A percentile compares a stretch with the other conserved stretches of the same genome.
These are phyloP conservation scores for Ips nitidus DNA, from an alignment of 1,140 invertebrate species.

Conservation along the genomic window DNA sequence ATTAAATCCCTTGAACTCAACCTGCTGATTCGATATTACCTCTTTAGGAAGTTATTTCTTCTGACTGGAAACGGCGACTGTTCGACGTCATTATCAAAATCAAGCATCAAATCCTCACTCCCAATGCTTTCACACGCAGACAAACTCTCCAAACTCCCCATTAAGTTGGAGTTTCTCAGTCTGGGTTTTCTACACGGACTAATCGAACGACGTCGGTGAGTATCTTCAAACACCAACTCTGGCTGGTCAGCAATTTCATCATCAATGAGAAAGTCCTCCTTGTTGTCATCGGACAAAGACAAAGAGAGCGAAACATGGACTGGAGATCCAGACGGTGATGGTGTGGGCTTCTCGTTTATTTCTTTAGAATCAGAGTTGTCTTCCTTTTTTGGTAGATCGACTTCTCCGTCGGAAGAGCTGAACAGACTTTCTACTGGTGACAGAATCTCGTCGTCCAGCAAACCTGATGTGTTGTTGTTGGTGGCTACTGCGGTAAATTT, in stretches of 20 bases:
- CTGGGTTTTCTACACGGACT: too few relatives aligned
- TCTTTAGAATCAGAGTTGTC: slow-evolving; percentile 49
- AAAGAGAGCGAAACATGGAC: slow-evolving; percentile 76
- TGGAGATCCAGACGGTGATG: slow-evolving; percentile 64
- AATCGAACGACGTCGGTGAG: too few relatives aligned
- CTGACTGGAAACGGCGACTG: too few relatives aligned
- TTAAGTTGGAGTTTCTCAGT: neutral
- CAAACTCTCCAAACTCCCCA: slow-evolving; percentile 64
- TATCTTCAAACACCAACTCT: slow-evolving; percentile 68
- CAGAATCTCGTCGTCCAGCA: slow-evolving; percentile 65
- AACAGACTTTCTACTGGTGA: slow-evolving; percentile 77
- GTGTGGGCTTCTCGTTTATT: slow-evolving; percentile 48
- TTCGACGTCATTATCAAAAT: slow-evolving; percentile 66
- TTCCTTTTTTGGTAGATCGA: slow-evolving; percentile 51
- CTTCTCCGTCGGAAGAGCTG: slow-evolving; percentile 65
- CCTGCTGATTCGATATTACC: neutral
- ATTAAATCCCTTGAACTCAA: neutral
- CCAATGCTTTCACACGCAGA: slow-evolving; percentile 77
- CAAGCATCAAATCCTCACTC: slow-evolving; percentile 82
- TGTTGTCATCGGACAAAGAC: slow-evolving; percentile 65
- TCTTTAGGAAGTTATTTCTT: neutral
- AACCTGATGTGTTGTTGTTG: slow-evolving; percentile 56
- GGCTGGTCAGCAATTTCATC: slow-evolving; percentile 91
- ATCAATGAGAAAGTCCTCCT: slow-evolving; percentile 76
- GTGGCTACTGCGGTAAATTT: slow-evolving; percentile 74